Base-by-base conservation (phyloP, 2,888 invertebrate genomes). In the Drosophila pegasa region DNA sequence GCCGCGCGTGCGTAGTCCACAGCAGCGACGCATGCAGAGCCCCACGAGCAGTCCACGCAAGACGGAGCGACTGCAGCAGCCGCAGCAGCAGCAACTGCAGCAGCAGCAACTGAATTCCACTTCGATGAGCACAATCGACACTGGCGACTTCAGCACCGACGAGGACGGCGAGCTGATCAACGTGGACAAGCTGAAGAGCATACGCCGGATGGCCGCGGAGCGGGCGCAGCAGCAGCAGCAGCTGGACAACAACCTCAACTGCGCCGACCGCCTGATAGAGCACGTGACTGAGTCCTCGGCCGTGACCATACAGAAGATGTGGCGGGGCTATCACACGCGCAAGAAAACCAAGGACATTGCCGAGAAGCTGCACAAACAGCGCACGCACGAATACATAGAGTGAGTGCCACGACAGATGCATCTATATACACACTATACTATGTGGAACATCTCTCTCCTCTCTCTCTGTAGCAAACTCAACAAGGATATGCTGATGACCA, bases 321-420 rank as follows among this genome's bases (percentile, higher is more conserved):
- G 97, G 97, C 93, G 97, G 25, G 97, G 97, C 0, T 97, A 96
- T 91, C 94, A 95, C 48, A 95, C 96, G 37, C 93, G 97, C 80
- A 96, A 97, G 75, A 92, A 91, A 89, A 91, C 90, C 20, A 91
- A 91, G 48, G 87, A 94, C 92, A 80, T 92, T 93, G 90, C 94
- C 1, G 94, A 96, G 79, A 95, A 95, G 29, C 94, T 97, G 48
- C 95, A 97, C 87, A 95, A 95, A 70, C 95, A 95, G 69, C 93
- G 97, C 78, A 96, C 96, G 2, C 95, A 96, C 69, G 96, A 97
- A 88, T 96, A 97, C 89, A 96, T 97, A 89, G 95, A 96, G 96
- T 96, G 91, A 94, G 95, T 93, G 10, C 2, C 10, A 4, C 35
- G 0, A 1, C 0, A 12, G 22, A 12, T 6, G 9, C 5, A 9